phyloP scores from a whole-genome alignment of 2,888 invertebrate genomes.

The Onthophagus sagittarius region DNA sequence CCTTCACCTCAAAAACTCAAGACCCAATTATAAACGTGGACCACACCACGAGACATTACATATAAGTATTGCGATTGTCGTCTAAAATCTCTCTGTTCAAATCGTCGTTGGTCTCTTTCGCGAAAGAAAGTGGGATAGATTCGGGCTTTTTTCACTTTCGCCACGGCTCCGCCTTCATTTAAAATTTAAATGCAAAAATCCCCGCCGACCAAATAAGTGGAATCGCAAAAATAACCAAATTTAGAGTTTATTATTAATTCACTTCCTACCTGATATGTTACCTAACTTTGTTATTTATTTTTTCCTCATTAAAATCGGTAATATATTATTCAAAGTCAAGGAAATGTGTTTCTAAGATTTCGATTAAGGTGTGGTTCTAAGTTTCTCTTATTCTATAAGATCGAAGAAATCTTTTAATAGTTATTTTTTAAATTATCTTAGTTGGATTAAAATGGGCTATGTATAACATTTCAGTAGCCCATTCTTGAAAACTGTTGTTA shows the following conservation, averaged over 20 bases:
- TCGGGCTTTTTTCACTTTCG: background rate
- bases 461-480: too few relatives aligned
- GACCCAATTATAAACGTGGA: background rate
- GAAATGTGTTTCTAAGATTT: too few relatives aligned
- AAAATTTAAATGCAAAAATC: background rate
- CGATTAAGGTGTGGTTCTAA: too few relatives aligned
- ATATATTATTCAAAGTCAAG: too few relatives aligned
- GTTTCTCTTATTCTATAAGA: too few relatives aligned
- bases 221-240: background rate
- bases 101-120: background rate
- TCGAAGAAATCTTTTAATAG: too few relatives aligned
- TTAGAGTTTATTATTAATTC: background rate
- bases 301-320: too few relatives aligned
- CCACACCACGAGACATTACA: background rate
- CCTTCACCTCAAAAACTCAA: background rate
- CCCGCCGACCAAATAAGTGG: too few relatives aligned
- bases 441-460: too few relatives aligned
- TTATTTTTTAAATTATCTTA: too few relatives aligned
- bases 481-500: too few relatives aligned
- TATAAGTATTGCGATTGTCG: background rate
- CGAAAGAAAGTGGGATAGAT: background rate
- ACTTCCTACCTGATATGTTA: background rate
- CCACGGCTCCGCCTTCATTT: background rate
- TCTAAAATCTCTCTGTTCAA: background rate
- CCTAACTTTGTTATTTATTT: too few relatives aligned